Evolutionary conservation across 2,797 vertebrate genomes (phyloP), one percentile per base, ranked within the genome.

Genomic region (Lacerta viridis): DNA sequence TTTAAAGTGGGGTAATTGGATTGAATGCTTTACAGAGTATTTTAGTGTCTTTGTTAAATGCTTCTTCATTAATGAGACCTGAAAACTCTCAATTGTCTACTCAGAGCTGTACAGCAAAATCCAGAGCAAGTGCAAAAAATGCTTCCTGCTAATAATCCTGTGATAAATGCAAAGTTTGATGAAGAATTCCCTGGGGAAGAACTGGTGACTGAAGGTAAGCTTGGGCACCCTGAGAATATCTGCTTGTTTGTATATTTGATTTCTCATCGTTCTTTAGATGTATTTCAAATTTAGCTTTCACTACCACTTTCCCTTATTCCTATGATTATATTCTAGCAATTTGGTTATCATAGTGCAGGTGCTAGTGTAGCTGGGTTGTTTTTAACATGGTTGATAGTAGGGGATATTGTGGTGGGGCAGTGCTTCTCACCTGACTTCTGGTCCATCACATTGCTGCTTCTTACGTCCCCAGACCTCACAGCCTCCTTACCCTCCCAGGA

Each of bases 121-220:
- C 97, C 97, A 13, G 97, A 97, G 46, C 93, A 93, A 74, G 95
- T 94, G 43, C 94, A 95, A 85, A 97, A 96, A 79, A 94, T 98
- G 72, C 95, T 99, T 87, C 98, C 98, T 69, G 97, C 98, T 87
- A 97, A 98, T 88, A 98, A 97, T 80, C 93, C 98, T 83, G 90
- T 99, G 80, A 98, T 96, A 95, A 98, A 95, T 1, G 83, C 98
- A 1, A 93, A 97, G 33, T 99, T 99, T 95, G 96, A 97, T 91
- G 98, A 98, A 95, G 96, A 92, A 89, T 99, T 99, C 96, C 95
- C 97, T 82, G 98, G 98, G 85, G 99, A 99, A 85, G 97, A 98
- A 50, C 91, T 94, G 27, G 95, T 98, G 75, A 96, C 96, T 83
- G 99, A 99, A 96, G 96, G 99, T 99, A 96, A 92, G 43, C 25